Conservation (phyloP, 37 sponge, comb jelly and placozoan species). For the Bolinopsis microptera region DNA sequence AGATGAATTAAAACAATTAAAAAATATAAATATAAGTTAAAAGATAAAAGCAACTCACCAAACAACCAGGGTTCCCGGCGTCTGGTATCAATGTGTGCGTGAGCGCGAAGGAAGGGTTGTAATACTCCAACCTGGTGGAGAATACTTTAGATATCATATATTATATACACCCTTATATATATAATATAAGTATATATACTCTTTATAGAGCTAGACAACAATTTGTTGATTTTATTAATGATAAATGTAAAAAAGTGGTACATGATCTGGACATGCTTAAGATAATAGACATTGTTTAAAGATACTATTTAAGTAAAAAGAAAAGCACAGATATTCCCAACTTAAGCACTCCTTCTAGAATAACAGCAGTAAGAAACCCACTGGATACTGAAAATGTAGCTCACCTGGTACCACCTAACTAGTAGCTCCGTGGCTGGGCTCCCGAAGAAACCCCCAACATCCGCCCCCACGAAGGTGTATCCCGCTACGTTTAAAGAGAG, state of each 20-base stretch:
- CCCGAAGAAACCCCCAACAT: slow-evolving; percentile 97
- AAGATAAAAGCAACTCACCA: no score
- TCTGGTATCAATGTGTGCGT: slow-evolving; percentile 98
- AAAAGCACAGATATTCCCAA: background rate
- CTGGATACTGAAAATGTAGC: no score
- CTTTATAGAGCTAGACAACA: no score
- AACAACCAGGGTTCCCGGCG: slow-evolving; percentile 95
- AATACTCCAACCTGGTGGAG: slow-evolving; percentile 78
- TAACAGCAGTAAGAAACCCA: background rate
- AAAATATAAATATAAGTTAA: no score
- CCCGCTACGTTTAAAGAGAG: slow-evolving; percentile 92
- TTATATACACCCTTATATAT: background rate
- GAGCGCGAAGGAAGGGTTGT: slow-evolving; percentile 96
- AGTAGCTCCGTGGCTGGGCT: slow-evolving; percentile 87
- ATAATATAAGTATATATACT: no score
- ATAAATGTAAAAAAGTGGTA: no score
- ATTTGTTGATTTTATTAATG: no score
- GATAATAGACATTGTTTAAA: no score
- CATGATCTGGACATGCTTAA: no score
- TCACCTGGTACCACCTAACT: slow-evolving; percentile 93
- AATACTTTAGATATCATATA: no score
- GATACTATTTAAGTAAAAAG: no score
- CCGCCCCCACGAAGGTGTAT: slow-evolving; percentile 95
- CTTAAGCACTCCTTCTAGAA: background rate
- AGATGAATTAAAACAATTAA: no score